Evolutionary conservation across 2,113 vertebrate species (phyloP).

Genomic region (Climacteris rufus): DNA sequence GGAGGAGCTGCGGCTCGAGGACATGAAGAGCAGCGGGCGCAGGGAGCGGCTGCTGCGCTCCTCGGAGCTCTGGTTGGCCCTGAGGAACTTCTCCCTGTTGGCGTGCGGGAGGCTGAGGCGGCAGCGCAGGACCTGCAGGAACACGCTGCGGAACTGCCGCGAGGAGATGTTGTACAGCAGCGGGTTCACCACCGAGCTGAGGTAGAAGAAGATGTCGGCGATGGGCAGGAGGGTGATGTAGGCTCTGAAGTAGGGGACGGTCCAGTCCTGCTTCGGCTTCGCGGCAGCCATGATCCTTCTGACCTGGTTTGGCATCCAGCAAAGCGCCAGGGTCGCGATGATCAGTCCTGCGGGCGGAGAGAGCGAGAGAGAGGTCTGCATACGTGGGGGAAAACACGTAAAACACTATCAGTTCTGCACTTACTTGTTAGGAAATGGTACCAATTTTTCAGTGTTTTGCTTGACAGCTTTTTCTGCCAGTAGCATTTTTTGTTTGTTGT

Average conservation of each 20-base stretch:
- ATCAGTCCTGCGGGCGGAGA: conserved; percentile 80
- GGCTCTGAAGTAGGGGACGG: conserved; percentile 71
- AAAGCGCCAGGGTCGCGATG: conserved; percentile 80
- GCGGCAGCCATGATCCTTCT: conserved; percentile 87
- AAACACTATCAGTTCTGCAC: conserved; percentile 20
- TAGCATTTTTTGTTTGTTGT: conserved; percentile 38
- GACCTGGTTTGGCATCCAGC: conserved; percentile 93
- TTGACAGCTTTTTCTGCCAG: conserved; percentile 64
- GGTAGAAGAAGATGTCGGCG: conserved; percentile 89
- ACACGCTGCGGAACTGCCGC: conserved; percentile 86
- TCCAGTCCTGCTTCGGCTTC: conserved; percentile 85
- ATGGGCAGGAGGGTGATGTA: conserved; percentile 85
- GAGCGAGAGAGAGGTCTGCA: background rate
- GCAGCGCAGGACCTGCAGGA: conserved; percentile 85
- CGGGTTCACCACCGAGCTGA: conserved; percentile 93
- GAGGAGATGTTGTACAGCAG: conserved; percentile 95
- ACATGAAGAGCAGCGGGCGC: conserved; percentile 57
- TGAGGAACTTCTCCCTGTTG: conserved; percentile 74
- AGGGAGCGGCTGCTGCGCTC: background rate
- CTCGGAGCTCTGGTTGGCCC: background rate
- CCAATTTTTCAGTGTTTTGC: conserved; percentile 54
- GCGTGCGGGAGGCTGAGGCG: conserved; percentile 78
- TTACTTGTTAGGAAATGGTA: conserved; percentile 55
- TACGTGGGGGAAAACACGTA: background rate
- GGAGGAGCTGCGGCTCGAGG: conserved; percentile 24